Evolutionary conservation across 1,140 invertebrate species (phyloP), one percentile per base, ranked within the genome.

Genomic region (Dreissena rostriformis): DNA sequence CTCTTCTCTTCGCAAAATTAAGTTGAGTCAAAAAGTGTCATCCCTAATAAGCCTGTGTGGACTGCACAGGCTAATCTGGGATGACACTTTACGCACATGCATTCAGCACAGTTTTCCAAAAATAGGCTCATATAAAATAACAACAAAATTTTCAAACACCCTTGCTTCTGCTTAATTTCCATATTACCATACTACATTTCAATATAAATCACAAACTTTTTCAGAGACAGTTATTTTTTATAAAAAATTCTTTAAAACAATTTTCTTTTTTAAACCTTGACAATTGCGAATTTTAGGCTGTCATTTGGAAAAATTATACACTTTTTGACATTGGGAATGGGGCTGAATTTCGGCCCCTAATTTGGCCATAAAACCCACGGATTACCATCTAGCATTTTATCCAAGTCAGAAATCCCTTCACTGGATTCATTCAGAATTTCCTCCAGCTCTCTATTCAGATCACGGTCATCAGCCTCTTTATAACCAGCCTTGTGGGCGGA

Each of bases 341-440:
- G 28, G 8, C n/a, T n/a, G n/a, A n/a, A n/a, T n/a, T n/a, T n/a
- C n/a, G n/a, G n/a, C n/a, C 2, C 11, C 14, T 51, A 29, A 66
- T n/a, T 66, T 14, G 51, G n/a, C 12, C 57, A n/a, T 66, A 65
- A 39, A 28, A 24, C 29, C 14, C 65, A 70, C 5, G 28, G 19
- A 29, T 22, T 74, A 77, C 71, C 75, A 28, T 79, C 76, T 22
- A 78, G 61, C 55, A 74, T 66, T 11, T 78, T 39, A 66, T 24
- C 22, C 53, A 79, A 19, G 39, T 61, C 76, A 28, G 19, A 22
- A n/a, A 17, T 49, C 19, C 61, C 68, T 52, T n/a, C 61, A 66
- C 53, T 65, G 17, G 74, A 10, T 29, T 84, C 82, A 84, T 52
- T 72, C 6, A 77, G 28, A 61, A 84, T 84, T 8, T 84, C 82